phyloP scores from a whole-genome alignment of 1,140 invertebrate species.

The Pogonomyrmex californicus region DNA sequence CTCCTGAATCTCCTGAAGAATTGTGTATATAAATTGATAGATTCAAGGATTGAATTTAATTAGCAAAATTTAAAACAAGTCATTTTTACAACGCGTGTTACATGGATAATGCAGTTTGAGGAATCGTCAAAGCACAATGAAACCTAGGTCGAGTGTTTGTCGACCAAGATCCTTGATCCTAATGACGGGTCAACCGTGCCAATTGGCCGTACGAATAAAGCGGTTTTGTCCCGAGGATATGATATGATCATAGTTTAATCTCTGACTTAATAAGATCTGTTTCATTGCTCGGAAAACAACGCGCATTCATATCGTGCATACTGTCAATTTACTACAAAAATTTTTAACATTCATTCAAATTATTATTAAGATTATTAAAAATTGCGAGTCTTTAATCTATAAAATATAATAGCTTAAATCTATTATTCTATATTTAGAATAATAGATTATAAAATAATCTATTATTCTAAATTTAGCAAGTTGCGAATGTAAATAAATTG shows the following conservation, averaged over 20 bases:
- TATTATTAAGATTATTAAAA: background rate
- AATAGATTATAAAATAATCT: background rate
- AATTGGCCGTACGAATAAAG: conserved; percentile 77
- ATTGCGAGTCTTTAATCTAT: background rate
- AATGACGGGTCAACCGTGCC: conserved; percentile 83
- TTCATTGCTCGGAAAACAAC: background rate
- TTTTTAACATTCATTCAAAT: background rate
- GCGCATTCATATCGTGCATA: background rate
- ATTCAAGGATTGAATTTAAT: conserved; percentile 44
- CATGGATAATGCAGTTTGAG: conserved; percentile 16
- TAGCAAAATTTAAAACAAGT: background rate
- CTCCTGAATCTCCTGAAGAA: background rate
- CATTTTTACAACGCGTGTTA: conserved; percentile 18
- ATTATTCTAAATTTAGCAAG: background rate
- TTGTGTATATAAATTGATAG: background rate
- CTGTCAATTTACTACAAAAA: background rate
- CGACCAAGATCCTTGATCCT: conserved; percentile 82
- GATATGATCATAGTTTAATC: conserved; percentile 52
- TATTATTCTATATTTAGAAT: background rate
- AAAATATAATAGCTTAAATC: background rate
- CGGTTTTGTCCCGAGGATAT: conserved; percentile 63
- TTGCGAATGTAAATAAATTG: background rate
- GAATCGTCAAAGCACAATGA: conserved; percentile 64
- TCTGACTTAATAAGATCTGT: conserved; percentile 56
- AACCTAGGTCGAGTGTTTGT: conserved; percentile 65